A percentile compares a stretch with the other conserved stretches of the same genome.
Evolutionary conservation across 2,888 invertebrate genomes (phyloP).

Genomic region (Deroplatys truncata): DNA sequence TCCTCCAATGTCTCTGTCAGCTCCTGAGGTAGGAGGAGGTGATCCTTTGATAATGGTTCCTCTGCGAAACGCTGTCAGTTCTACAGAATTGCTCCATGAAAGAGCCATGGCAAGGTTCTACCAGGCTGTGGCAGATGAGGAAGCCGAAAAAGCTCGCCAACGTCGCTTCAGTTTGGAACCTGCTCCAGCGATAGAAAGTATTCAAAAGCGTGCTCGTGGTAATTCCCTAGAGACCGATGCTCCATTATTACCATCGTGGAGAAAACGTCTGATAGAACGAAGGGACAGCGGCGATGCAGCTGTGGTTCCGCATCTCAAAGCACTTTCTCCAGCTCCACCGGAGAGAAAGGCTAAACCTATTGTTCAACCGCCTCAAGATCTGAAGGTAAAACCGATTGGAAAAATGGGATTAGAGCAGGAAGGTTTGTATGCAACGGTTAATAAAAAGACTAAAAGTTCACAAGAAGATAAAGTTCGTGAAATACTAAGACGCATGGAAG

Average conservation of each 20-base stretch:
- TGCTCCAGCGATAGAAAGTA: background rate
- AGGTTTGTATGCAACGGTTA: background rate
- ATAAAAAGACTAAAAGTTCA: background rate
- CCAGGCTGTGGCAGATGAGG: slow-evolving; percentile 70
- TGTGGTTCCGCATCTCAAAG: background rate
- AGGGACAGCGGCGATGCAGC: background rate
- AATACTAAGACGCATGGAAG: background rate
- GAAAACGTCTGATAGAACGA: background rate
- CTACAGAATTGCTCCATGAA: slow-evolving; percentile 77
- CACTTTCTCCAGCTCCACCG: background rate
- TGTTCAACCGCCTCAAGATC: background rate
- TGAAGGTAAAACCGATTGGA: background rate
- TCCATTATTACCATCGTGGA: background rate
- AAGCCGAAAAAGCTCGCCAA: slow-evolving; percentile 50
- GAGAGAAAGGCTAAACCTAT: background rate
- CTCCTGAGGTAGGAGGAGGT: slow-evolving; percentile 64
- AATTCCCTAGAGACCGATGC: background rate
- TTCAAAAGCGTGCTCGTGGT: background rate
- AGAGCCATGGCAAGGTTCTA: slow-evolving; percentile 78
- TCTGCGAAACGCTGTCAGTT: slow-evolving; percentile 71
- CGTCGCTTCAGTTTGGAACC: slow-evolving; percentile 33
- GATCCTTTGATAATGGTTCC: slow-evolving; percentile 14
- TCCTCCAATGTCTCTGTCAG: slow-evolving; percentile 76
- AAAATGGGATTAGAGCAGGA: background rate
- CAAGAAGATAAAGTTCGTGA: background rate